phyloP scores from a whole-genome alignment of 2,888 invertebrate genomes.

The Dynastes hyllus region DNA sequence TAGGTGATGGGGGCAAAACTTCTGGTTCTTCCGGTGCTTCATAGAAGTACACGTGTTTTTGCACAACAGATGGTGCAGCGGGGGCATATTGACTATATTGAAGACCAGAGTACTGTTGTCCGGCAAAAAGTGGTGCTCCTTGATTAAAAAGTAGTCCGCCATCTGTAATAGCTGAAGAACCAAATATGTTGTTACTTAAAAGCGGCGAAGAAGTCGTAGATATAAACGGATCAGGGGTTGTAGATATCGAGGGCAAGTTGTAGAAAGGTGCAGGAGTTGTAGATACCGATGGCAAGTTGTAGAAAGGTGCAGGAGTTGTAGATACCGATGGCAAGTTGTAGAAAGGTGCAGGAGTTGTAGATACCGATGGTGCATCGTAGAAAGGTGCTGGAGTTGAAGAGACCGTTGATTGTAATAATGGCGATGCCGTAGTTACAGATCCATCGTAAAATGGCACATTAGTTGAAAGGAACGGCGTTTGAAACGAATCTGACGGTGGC shows the following conservation, averaged over 20 bases:
- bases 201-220: slow-evolving; percentile 1
- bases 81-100: slow-evolving; percentile 34
- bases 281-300: slow-evolving; percentile 3
- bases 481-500: slow-evolving; percentile 52
- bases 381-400: slow-evolving; percentile 26
- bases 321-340: slow-evolving; percentile 12
- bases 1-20: slow-evolving; percentile 58
- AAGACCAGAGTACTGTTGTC: slow-evolving; percentile 45
- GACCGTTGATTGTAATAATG: slow-evolving; percentile 16
- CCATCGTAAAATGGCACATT: slow-evolving; percentile 50
- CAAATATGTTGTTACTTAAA: slow-evolving; percentile 7
- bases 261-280: slow-evolving; percentile 21
- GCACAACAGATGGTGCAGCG: slow-evolving; percentile 55
- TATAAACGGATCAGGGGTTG: slow-evolving; percentile 13
- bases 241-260: neutral
- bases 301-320: slow-evolving; percentile 18
- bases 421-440: slow-evolving; percentile 19
- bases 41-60: slow-evolving; percentile 66
- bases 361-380: slow-evolving; percentile 21
- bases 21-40: slow-evolving; percentile 66
- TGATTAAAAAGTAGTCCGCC: slow-evolving; percentile 39
- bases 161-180: slow-evolving; percentile 31
- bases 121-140: slow-evolving; percentile 11
- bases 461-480: slow-evolving; percentile 48
- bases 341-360: slow-evolving; percentile 16